A percentile compares a stretch with the other conserved stretches of the same genome.
phyloP scores from a whole-genome alignment of 2,113 vertebrate genomes.

The Syngnathus scovelli region DNA sequence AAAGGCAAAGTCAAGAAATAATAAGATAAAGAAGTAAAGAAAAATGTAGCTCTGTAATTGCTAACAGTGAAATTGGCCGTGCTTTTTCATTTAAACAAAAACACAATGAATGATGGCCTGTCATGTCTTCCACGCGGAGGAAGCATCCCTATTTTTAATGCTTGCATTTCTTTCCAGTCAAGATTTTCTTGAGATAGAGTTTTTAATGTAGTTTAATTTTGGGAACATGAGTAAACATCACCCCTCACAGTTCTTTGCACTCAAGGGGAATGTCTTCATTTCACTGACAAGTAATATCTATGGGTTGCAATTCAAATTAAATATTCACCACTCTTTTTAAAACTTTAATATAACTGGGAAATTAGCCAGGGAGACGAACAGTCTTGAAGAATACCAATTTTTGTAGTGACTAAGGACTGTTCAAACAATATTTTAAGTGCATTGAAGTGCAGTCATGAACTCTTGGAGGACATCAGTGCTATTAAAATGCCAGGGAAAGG shows the following conservation, averaged over 20 bases:
- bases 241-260: slow-evolving; percentile 16
- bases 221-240: slow-evolving; percentile 27
- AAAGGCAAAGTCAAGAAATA: no score
- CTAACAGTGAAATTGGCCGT: no score
- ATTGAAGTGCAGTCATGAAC: neutral
- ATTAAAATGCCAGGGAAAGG: slow-evolving; percentile 3
- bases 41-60: no score
- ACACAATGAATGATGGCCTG: no score
- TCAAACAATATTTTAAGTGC: neutral
- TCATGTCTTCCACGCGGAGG: no score
- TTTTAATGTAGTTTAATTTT: slow-evolving; percentile 23
- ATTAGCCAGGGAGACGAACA: slow-evolving; percentile 13
- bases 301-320: slow-evolving; percentile 1
- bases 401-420: slow-evolving; percentile 19
- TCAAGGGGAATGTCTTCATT: slow-evolving; percentile 23
- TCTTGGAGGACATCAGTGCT: slow-evolving; percentile 8
- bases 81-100: no score
- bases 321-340: slow-evolving; percentile 15
- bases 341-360: slow-evolving; percentile 13
- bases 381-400: slow-evolving; percentile 22
- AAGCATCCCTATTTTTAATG: no score
- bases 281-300: slow-evolving; percentile 14
- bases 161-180: slow-evolving; percentile 1
- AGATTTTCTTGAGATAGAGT: slow-evolving; percentile 6
- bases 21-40: no score